Conservation (phyloP, 2,113 vertebrate genomes). For the Circaetus cinerascens region DNA sequence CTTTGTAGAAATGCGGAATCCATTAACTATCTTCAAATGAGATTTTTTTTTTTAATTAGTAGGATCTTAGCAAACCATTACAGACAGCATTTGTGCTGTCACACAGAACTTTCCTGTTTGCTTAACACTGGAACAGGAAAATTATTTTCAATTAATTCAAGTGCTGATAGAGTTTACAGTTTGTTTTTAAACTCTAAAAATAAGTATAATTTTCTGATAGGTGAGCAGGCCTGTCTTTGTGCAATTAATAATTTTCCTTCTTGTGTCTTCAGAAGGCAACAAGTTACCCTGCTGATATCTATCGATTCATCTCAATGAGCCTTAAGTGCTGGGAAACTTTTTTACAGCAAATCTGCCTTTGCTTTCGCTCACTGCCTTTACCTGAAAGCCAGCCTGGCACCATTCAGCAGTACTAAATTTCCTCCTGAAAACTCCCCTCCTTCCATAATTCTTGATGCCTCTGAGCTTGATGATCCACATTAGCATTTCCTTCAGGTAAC, state of each 20-base stretch:
- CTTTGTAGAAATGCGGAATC: constrained; percentile 67
- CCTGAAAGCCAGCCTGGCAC: neutral
- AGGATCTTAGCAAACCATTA: constrained; percentile 71
- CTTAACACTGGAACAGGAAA: constrained; percentile 46
- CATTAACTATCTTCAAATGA: constrained; percentile 74
- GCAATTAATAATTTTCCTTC: neutral
- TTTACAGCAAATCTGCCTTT: neutral
- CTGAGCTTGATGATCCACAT: neutral
- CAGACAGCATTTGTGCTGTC: constrained; percentile 42
- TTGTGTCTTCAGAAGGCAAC: neutral
- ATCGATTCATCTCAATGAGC: neutral
- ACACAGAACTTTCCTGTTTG: constrained; percentile 50
- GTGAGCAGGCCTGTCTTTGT: neutral
- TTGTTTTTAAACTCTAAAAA: neutral
- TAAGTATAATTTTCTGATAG: neutral
- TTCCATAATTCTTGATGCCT: neutral
- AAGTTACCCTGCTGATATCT: neutral
- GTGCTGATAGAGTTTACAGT: neutral
- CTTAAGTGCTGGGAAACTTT: neutral
- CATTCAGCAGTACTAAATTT: neutral
- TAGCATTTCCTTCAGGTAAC: constrained; percentile 22
- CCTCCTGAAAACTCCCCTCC: neutral
- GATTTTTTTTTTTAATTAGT: constrained; percentile 69
- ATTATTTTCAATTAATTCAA: constrained; percentile 53
- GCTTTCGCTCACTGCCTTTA: neutral